Evolutionary conservation across 2,797 vertebrate genomes (phyloP).

Genomic region (Serranus cabrilla): DNA sequence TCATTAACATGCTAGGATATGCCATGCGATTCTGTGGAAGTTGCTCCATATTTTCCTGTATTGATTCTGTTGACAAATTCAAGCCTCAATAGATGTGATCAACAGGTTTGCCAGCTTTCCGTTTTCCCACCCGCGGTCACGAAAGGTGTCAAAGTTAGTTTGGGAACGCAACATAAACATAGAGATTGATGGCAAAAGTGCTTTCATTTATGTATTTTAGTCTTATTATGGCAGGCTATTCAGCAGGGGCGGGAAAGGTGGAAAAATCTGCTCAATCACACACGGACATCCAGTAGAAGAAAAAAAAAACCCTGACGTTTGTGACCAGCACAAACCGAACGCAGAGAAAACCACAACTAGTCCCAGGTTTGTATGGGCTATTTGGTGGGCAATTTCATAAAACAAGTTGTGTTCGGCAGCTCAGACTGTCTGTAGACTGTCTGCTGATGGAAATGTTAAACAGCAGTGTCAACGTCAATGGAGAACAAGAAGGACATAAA

Average conservation of each 20-base stretch:
- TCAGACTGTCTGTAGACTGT: slow-evolving; percentile 59
- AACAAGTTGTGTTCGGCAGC: slow-evolving; percentile 56
- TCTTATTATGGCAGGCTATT: slow-evolving; percentile 70
- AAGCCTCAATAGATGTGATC: slow-evolving; percentile 40
- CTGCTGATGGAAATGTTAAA: slow-evolving; percentile 67
- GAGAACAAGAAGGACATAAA: slow-evolving; percentile 52
- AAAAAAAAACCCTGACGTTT: slow-evolving; percentile 64
- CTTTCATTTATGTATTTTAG: slow-evolving; percentile 81
- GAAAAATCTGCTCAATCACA: slow-evolving; percentile 83
- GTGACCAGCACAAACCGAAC: slow-evolving; percentile 75
- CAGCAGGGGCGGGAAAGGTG: slow-evolving; percentile 71
- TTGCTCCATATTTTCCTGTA: slow-evolving; percentile 25
- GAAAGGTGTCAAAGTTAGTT: slow-evolving; percentile 78
- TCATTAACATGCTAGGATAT: slow-evolving; percentile 17
- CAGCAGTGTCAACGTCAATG: slow-evolving; percentile 56
- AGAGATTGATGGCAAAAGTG: slow-evolving; percentile 79
- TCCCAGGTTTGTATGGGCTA: slow-evolving; percentile 63
- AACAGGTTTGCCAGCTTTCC: slow-evolving; percentile 55
- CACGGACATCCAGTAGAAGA: slow-evolving; percentile 65
- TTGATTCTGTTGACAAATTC: slow-evolving; percentile 54
- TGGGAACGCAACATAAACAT: slow-evolving; percentile 64
- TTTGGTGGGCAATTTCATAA: slow-evolving; percentile 68
- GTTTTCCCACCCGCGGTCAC: slow-evolving; percentile 56
- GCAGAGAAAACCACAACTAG: slow-evolving; percentile 79
- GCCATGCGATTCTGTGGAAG: slow-evolving; percentile 6